Evolutionary conservation across 1,140 invertebrate species (phyloP).

Genomic region (Drosophila oshimai): DNA sequence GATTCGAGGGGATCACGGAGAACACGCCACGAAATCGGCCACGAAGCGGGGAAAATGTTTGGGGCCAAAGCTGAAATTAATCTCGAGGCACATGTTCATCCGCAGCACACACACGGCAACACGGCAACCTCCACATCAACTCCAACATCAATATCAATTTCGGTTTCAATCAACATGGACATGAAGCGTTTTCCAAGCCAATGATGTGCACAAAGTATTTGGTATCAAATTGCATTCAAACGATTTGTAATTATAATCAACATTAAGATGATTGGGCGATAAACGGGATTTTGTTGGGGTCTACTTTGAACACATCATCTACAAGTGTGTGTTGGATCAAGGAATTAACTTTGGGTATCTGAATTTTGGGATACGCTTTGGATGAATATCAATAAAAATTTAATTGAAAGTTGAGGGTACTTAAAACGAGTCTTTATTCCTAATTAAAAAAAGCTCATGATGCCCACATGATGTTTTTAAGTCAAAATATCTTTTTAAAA

Average conservation of each 20-base stretch:
- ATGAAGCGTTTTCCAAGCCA: slow-evolving; percentile 33
- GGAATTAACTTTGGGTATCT: slow-evolving; percentile 6
- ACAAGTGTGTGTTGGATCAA: neutral
- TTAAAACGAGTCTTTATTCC: neutral
- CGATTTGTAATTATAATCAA: slow-evolving; percentile 66
- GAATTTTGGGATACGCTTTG: neutral
- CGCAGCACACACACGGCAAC: neutral
- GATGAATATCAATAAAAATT: slow-evolving; percentile 5
- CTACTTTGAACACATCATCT: neutral
- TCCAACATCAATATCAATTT: slow-evolving; percentile 58
- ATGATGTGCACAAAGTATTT: slow-evolving; percentile 63
- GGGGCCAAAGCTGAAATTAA: slow-evolving; percentile 45
- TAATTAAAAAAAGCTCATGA: no score
- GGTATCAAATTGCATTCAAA: slow-evolving; percentile 45
- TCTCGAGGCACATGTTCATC: slow-evolving; percentile 41
- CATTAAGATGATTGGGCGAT: slow-evolving; percentile 48
- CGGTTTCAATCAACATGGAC: slow-evolving; percentile 58
- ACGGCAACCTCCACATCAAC: slow-evolving; percentile 6
- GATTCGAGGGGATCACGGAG: slow-evolving; percentile 34
- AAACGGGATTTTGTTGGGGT: slow-evolving; percentile 42
- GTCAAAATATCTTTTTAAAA: no score
- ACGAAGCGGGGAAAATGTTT: slow-evolving; percentile 13
- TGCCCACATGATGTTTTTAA: no score
- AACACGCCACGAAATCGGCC: slow-evolving; percentile 30
- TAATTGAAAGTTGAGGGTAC: slow-evolving; percentile 1